Base-by-base conservation (phyloP, 2,113 vertebrate genomes). In the Lycocorax pyrrhopterus region DNA sequence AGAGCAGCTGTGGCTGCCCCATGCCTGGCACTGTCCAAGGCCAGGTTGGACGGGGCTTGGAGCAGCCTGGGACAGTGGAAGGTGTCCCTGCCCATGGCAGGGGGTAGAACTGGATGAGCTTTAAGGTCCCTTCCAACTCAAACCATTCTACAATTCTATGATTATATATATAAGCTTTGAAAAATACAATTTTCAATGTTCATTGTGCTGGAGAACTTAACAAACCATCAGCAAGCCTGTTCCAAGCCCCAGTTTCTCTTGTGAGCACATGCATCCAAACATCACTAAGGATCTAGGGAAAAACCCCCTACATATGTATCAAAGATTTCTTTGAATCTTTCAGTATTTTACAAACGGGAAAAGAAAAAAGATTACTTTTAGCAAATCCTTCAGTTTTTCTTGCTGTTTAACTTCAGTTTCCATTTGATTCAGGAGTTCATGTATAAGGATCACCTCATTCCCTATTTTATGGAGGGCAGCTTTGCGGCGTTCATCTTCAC, bases 291-390 rank as follows among this genome's bases (percentile, higher is more conserved):
- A 63, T 20, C 41, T 29, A 37, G 7, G 46, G 35, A 46, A 72
- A 21, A 76, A 55, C 13, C 1, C 12, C 2, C 15, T 12, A 39
- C 0, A 7, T 3, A 25, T 0, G 0, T 18, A 25, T 52, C 25
- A 67, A n/a, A 35, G 6, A 63, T 25, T 46, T n/a, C 39, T 53
- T 37, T 60, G 9, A 64, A 44, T 37, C 20, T 71, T 21, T 49
- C 39, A 25, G 4, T 26, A 35, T 47, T 55, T 78, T 58, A 87
- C 4, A 7, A 88, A 41, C 2, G 23, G 13, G 6, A 67, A 82
- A 77, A 84, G 51, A 83, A 30, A 33, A 82, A 33, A 21, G 2
- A 80, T 93, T 98, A 98, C 98, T 94, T 97, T 96, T 9, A 98
- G 96, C 5, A 72, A 71, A 71, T 14, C 27, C 13, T 63, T 96